phyloP scores from a whole-genome alignment of 2,888 invertebrate species.

The Lasioglossum lativentre region DNA sequence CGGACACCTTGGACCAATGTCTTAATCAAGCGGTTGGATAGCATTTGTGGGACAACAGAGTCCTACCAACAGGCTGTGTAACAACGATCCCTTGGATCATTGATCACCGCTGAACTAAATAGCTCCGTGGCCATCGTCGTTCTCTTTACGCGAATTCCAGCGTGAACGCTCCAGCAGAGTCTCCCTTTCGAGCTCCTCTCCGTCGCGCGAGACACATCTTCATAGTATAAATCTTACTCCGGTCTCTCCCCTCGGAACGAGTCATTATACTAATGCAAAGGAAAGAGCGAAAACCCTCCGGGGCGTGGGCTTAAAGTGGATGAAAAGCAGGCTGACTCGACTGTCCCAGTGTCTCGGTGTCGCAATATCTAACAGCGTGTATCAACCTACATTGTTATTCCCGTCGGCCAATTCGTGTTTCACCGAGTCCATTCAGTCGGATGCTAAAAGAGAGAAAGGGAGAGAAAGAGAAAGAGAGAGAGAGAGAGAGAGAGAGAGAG shows the following conservation, averaged over 20 bases:
- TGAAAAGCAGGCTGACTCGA: background rate
- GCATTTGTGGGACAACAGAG: background rate
- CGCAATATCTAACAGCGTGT: background rate
- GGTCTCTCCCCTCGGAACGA: conserved; percentile 17
- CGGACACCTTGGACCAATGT: background rate
- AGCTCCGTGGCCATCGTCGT: background rate
- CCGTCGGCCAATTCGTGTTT: conserved; percentile 20
- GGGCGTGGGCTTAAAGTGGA: background rate
- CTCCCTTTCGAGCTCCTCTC: background rate
- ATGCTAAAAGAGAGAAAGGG: conserved; percentile 3
- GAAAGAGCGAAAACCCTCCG: background rate
- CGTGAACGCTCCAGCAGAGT: background rate
- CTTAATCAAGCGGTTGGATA: background rate
- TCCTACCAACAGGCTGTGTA: background rate
- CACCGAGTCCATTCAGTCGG: conserved; percentile 37
- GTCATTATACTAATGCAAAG: conserved; percentile 36
- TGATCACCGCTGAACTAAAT: background rate
- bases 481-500: background rate
- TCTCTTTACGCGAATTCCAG: background rate
- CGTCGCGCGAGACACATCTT: background rate
- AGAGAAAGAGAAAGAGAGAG: background rate
- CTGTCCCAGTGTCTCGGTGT: background rate
- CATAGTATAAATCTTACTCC: background rate
- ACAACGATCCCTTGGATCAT: background rate
- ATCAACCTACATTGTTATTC: conserved; percentile 26